Conservation (phyloP, 1,140 invertebrate species). For the Lineus longissimus region DNA sequence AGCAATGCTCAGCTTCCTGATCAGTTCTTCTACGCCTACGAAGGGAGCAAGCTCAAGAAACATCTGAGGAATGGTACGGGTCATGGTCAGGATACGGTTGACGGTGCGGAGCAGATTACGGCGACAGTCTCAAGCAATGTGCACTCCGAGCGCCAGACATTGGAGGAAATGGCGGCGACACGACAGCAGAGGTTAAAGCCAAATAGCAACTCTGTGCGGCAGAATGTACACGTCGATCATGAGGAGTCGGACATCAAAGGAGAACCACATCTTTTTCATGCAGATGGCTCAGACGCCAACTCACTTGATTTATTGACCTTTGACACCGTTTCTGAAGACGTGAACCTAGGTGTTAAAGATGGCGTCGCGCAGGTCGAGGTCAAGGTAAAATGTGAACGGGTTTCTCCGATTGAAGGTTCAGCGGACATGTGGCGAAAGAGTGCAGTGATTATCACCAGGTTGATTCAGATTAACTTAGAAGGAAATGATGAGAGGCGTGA, state of each 20-base stretch:
- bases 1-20: not conserved
- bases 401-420: slow-evolving; percentile 43
- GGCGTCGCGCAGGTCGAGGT: slow-evolving; percentile 45
- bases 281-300: slow-evolving; percentile 28
- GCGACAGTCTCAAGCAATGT: not conserved
- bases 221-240: slow-evolving; percentile 46
- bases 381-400: slow-evolving; percentile 45
- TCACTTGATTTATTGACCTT: slow-evolving; percentile 29
- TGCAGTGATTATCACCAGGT: slow-evolving; percentile 47
- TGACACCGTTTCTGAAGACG: slow-evolving; percentile 48
- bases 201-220: slow-evolving; percentile 21
- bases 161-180: not conserved
- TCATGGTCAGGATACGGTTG: not conserved
- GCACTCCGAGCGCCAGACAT: not conserved
- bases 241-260: slow-evolving; percentile 48
- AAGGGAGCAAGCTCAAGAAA: not conserved
- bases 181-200: not conserved
- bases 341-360: slow-evolving; percentile 41
- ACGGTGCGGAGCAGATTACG: not conserved
- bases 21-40: not conserved
- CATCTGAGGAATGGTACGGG: not conserved
- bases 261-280: slow-evolving; percentile 38
- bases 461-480: slow-evolving; percentile 47
- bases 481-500: slow-evolving; percentile 43
- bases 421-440: slow-evolving; percentile 51